A percentile compares a stretch with the other conserved stretches of the same genome.
Evolutionary conservation across 2,113 vertebrate species (phyloP).

Genomic region (Myiagra hebetior): DNA sequence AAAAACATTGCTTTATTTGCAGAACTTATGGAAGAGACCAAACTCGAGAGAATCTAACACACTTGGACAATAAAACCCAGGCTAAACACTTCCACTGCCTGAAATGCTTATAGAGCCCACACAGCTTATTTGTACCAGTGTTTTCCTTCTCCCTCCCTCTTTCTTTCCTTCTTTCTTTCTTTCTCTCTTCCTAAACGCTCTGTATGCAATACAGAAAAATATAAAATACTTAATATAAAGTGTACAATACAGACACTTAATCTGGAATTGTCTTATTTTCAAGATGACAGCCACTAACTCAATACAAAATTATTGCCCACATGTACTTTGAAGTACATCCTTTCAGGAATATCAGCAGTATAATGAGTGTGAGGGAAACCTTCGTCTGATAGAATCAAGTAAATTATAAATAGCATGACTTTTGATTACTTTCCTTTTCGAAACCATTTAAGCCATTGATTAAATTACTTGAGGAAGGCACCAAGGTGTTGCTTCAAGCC

Average conservation of each 20-base stretch:
- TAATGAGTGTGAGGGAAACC: neutral
- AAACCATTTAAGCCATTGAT: neutral
- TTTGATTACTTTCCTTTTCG: neutral
- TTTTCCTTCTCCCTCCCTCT: neutral
- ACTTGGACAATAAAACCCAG: neutral
- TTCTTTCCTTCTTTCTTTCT: no score
- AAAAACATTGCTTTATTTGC: neutral
- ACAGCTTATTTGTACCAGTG: neutral
- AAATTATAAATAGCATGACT: neutral
- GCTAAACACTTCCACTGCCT: neutral
- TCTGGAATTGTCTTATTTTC: neutral
- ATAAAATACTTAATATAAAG: neutral
- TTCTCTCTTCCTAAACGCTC: neutral
- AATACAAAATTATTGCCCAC: neutral
- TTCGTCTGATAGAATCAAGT: neutral
- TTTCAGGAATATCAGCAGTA: neutral
- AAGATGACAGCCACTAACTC: neutral
- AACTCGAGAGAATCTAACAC: neutral
- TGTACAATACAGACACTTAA: neutral
- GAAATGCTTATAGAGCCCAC: neutral
- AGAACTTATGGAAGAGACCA: neutral
- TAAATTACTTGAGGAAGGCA: neutral
- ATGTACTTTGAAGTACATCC: rapidly evolving
- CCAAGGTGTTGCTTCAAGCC: conserved; percentile 5
- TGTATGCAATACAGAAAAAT: neutral